A percentile compares a stretch with the other conserved stretches of the same genome.
phyloP scores from a whole-genome alignment of 1,140 invertebrate species.

The Brachionus calyciflorus region DNA sequence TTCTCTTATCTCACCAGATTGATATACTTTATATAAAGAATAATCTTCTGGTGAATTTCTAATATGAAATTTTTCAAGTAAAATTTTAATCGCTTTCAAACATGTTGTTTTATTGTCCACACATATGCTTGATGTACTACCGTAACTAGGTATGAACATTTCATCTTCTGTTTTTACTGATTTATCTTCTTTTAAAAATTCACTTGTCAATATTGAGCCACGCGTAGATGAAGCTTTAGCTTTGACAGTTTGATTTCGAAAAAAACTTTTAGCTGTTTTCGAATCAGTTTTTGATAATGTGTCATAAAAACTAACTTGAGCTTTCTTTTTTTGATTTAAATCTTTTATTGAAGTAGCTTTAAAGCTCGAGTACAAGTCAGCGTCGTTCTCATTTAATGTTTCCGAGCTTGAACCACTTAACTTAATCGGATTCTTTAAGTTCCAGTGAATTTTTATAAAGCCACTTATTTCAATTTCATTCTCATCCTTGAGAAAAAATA shows the following conservation, averaged over 20 bases:
- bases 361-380: background rate
- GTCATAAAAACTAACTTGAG: background rate
- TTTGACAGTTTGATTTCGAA: constrained; percentile 33
- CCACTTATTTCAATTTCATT: constrained; percentile 2
- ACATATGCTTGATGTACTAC: constrained; percentile 22
- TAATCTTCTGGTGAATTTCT: constrained; percentile 15
- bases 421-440: constrained; percentile 38
- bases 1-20: constrained; percentile 23
- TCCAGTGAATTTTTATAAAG: constrained; percentile 40
- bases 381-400: background rate
- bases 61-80: constrained; percentile 36
- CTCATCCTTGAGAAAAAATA: background rate
- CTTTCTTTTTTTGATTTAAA: constrained; percentile 21
- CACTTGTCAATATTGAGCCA: background rate
- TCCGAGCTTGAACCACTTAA: constrained; percentile 1
- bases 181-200: background rate
- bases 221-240: background rate
- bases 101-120: constrained; percentile 33
- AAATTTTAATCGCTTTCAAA: constrained; percentile 36
- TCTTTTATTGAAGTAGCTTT: constrained; percentile 25
- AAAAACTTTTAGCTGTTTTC: background rate
- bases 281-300: background rate
- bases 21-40: constrained; percentile 39
- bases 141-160: constrained; percentile 42
- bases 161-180: background rate